phyloP scores from a whole-genome alignment of 2,888 invertebrate genomes.

The Cephus spinipes region DNA sequence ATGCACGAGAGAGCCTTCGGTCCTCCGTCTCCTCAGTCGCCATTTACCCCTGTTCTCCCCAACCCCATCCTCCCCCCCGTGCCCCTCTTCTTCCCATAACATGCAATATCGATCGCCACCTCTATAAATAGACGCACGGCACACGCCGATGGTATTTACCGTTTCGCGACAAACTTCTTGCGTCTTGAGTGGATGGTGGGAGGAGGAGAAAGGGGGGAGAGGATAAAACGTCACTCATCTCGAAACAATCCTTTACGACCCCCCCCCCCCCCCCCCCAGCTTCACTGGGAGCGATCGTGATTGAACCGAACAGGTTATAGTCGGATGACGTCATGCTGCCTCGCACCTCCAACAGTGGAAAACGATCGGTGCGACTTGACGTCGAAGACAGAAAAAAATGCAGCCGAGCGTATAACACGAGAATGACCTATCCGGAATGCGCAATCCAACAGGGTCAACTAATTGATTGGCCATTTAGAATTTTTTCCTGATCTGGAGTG shows the following conservation, averaged over 20 bases:
- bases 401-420: background rate
- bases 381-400: too few species aligned
- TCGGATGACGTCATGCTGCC: too few species aligned
- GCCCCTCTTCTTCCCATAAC: slow-evolving; percentile 25
- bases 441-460: background rate
- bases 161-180: slow-evolving; percentile 47
- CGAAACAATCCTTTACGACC: slow-evolving; percentile 10
- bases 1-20: slow-evolving; percentile 35
- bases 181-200: slow-evolving; percentile 13
- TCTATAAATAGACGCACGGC: slow-evolving; percentile 53
- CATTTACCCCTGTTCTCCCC: slow-evolving; percentile 6
- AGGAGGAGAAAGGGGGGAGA: background rate
- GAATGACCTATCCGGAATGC: background rate
- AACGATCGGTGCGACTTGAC: too few species aligned
- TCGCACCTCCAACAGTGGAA: too few species aligned
- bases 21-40: slow-evolving; percentile 23
- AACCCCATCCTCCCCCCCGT: slow-evolving; percentile 16
- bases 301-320: too few species aligned
- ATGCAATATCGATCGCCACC: slow-evolving; percentile 48
- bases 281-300: too few species aligned
- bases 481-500: background rate
- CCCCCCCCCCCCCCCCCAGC: too few species aligned
- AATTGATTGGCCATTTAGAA: background rate
- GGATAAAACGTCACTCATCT: slow-evolving; percentile 3
- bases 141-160: slow-evolving; percentile 49